Evolutionary conservation across 2,888 invertebrate genomes (phyloP).

Genomic region (Ormyrus pomaceus): DNA sequence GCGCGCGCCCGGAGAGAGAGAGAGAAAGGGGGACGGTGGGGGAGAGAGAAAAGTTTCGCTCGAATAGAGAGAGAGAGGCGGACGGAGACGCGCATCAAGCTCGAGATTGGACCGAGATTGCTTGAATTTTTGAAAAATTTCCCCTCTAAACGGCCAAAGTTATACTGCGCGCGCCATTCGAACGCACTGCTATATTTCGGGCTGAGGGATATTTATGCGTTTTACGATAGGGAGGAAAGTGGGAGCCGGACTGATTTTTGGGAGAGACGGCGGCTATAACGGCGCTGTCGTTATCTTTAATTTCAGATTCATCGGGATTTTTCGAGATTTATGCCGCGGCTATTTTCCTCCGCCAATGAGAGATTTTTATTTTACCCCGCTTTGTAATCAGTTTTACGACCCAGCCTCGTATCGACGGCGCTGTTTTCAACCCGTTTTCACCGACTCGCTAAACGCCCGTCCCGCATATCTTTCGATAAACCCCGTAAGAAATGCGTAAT

Average conservation of each 20-base stretch:
- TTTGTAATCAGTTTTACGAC: no score
- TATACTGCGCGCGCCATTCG: background rate
- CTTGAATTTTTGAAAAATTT: constrained; percentile 51
- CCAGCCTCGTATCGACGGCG: no score
- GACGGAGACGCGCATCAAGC: background rate
- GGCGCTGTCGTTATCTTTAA: constrained; percentile 2
- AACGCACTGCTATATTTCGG: no score
- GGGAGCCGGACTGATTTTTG: no score
- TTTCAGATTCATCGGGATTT: constrained; percentile 1
- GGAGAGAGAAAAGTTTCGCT: constrained; percentile 27
- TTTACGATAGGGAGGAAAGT: constrained; percentile 32
- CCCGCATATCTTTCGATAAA: no score
- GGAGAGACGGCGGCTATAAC: no score
- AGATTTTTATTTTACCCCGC: background rate
- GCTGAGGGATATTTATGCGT: constrained; percentile 34
- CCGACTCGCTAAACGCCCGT: no score
- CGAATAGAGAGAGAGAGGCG: constrained; percentile 4
- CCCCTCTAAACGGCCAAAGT: constrained; percentile 37
- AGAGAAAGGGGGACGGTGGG: no score
- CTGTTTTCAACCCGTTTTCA: no score
- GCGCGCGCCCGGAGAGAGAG: background rate
- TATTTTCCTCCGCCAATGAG: background rate
- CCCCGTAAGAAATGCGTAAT: no score
- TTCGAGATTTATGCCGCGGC: background rate
- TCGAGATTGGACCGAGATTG: constrained; percentile 39